A percentile compares a stretch with the other conserved stretches of the same genome.
phyloP scores from a whole-genome alignment of 2,888 invertebrate species.

The Patella ulyssiponensis region DNA sequence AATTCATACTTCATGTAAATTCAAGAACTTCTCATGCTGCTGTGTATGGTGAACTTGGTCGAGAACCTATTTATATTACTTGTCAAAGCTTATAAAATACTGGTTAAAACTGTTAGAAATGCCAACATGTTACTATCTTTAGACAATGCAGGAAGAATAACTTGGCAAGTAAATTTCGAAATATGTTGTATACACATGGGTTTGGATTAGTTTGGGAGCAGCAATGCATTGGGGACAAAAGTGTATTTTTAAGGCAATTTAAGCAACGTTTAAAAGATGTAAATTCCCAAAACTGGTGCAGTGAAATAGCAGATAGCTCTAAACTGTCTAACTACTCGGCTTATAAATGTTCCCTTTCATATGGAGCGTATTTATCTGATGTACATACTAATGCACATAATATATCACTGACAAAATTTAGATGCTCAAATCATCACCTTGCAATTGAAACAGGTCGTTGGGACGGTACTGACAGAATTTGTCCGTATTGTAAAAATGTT shows the following conservation, averaged over 20 bases:
- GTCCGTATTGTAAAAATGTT: background rate
- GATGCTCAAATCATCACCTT: no score
- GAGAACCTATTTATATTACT: slow-evolving; percentile 18
- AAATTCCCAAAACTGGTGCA: background rate
- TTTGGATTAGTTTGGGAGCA: slow-evolving; percentile 22
- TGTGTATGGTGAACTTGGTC: slow-evolving; percentile 23
- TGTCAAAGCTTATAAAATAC: slow-evolving; percentile 18
- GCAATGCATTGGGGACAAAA: slow-evolving; percentile 19
- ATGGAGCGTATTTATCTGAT: no score
- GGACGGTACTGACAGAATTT: background rate
- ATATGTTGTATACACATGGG: slow-evolving; percentile 19
- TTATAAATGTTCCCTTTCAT: no score
- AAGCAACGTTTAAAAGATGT: slow-evolving; percentile 6
- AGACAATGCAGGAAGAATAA: slow-evolving; percentile 15
- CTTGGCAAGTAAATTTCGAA: slow-evolving; percentile 20
- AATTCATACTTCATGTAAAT: slow-evolving; percentile 13
- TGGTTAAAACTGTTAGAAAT: slow-evolving; percentile 27
- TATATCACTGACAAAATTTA: no score
- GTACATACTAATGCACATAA: no score
- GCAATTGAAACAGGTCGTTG: background rate
- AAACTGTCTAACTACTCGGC: background rate
- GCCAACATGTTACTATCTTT: slow-evolving; percentile 19
- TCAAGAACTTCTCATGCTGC: slow-evolving; percentile 18
- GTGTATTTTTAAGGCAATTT: slow-evolving; percentile 17
- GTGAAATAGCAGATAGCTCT: background rate